Evolutionary conservation across 2,113 vertebrate genomes (phyloP).

Genomic region (Phaethornis superciliosus): DNA sequence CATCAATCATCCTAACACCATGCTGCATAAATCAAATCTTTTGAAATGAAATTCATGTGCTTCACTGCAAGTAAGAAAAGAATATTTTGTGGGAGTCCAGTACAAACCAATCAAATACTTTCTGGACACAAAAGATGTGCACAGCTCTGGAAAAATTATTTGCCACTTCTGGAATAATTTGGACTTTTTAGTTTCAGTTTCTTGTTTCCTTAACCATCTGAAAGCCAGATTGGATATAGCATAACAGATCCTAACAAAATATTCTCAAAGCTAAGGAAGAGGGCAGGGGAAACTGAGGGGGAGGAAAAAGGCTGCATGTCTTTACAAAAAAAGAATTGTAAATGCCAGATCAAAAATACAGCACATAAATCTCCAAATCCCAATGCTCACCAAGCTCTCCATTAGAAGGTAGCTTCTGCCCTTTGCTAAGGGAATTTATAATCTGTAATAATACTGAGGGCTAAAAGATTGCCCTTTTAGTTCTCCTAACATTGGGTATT

Average conservation of each 20-base stretch:
- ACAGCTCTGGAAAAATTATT: background rate
- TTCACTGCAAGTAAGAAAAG: background rate
- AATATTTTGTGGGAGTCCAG: background rate
- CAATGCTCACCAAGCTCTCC: background rate
- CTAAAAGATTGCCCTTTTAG: background rate
- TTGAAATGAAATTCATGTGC: slow-evolving; percentile 2
- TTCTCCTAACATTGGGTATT: background rate
- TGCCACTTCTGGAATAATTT: background rate
- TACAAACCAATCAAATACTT: background rate
- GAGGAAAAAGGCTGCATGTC: background rate
- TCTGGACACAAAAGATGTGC: background rate
- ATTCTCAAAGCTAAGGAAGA: background rate
- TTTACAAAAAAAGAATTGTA: background rate
- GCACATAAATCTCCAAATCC: background rate
- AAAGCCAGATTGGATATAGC: background rate
- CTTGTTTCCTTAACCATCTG: background rate
- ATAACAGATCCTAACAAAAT: background rate
- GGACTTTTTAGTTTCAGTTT: background rate
- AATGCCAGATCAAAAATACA: background rate
- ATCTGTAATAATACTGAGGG: background rate
- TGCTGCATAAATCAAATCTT: background rate
- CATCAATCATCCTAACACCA: slow-evolving; percentile 1
- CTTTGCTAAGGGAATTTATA: background rate
- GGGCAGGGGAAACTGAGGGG: background rate
- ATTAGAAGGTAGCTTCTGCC: background rate